Evolutionary conservation across 2,113 vertebrate genomes (phyloP).

Genomic region (Xenus cinereus): DNA sequence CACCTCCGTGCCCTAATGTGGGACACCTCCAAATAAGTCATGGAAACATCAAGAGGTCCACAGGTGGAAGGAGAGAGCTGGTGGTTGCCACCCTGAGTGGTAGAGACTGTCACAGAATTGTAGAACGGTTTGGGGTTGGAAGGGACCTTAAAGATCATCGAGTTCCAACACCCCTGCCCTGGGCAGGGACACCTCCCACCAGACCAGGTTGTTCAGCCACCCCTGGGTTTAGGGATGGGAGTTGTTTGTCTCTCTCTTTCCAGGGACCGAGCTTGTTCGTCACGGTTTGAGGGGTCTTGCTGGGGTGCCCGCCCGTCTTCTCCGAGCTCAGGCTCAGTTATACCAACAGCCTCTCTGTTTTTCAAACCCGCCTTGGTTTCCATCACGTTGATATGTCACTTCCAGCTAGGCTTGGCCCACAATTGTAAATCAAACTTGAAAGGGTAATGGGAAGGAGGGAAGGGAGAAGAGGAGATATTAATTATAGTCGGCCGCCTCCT

Average conservation of each 20-base stretch:
- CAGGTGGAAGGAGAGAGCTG: background rate
- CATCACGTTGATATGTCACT: rapidly evolving
- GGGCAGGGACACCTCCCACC: background rate
- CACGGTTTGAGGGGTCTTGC: rapidly evolving
- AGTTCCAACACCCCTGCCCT: background rate
- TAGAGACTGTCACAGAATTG: too few species aligned
- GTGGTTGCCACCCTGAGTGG: too few species aligned
- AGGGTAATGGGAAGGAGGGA: background rate
- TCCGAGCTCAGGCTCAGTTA: background rate
- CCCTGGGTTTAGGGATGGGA: background rate
- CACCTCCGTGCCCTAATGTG: rapidly evolving
- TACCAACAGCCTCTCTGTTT: background rate
- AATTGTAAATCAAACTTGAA: background rate
- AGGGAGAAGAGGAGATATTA: background rate
- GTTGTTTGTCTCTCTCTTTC: background rate
- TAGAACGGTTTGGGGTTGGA: background rate
- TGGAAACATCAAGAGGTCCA: background rate
- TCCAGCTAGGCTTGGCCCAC: background rate
- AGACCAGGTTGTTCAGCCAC: background rate
- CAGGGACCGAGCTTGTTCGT: background rate
- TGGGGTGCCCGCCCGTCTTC: background rate
- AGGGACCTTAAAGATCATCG: background rate
- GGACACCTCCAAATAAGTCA: background rate
- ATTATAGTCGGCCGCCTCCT: background rate
- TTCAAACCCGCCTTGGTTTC: background rate